A percentile compares a stretch with the other conserved stretches of the same genome.
Evolutionary conservation across 1,140 invertebrate genomes (phyloP).

Genomic region (Brachionus koreanus): DNA sequence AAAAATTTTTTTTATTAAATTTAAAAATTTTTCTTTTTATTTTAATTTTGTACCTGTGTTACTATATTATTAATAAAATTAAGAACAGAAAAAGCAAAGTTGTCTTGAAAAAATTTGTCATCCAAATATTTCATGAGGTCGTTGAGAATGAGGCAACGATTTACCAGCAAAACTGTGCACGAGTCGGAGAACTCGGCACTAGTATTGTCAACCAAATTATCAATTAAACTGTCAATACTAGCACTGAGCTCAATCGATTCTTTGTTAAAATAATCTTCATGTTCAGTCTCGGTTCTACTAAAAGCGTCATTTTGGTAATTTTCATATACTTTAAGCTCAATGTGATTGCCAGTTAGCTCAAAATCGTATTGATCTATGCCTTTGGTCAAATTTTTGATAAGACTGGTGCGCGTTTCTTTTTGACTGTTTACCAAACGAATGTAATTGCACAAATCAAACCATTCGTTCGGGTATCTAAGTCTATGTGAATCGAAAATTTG

Average conservation of each 20-base stretch:
- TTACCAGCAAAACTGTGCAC: neutral
- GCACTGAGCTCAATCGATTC: neutral
- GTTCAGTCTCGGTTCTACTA: slow-evolving; percentile 3
- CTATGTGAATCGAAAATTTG: neutral
- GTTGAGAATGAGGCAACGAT: slow-evolving; percentile 12
- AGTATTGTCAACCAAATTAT: neutral
- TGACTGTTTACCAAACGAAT: neutral
- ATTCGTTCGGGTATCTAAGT: neutral
- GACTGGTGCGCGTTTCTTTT: neutral
- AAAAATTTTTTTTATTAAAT: neutral
- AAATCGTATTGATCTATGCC: neutral
- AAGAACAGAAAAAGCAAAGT: neutral
- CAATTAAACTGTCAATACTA: neutral
- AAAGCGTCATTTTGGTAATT: neutral
- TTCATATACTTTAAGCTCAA: slow-evolving; percentile 5
- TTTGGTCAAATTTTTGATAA: slow-evolving; percentile 25
- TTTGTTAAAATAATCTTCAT: neutral
- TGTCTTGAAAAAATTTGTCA: neutral
- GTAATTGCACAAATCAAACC: slow-evolving; percentile 24
- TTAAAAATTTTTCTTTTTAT: neutral
- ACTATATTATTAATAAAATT: neutral
- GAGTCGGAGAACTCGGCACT: neutral
- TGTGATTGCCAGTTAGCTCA: neutral
- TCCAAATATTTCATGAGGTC: neutral
- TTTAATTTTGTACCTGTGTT: neutral